A percentile compares a stretch with the other conserved stretches of the same genome.
Evolutionary conservation across 1,140 invertebrate genomes (phyloP).

Genomic region (Centruroides sculpturatus): DNA sequence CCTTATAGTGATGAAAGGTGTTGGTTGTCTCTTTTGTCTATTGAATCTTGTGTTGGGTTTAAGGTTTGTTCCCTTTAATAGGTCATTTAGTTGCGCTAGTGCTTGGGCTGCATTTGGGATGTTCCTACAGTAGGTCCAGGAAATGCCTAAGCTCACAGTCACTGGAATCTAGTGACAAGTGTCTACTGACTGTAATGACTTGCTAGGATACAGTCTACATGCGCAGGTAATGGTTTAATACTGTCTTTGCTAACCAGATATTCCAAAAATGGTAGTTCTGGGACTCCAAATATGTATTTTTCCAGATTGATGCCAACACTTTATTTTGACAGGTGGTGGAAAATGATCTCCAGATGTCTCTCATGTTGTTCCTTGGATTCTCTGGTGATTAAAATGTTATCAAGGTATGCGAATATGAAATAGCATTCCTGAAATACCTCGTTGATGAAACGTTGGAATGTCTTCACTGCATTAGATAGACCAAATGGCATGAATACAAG

Average conservation of each 20-base stretch:
- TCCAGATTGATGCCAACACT: conserved; percentile 23
- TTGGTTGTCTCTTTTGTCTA: conserved; percentile 8
- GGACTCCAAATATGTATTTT: conserved; percentile 8
- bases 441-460: conserved; percentile 6
- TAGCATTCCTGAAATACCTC: neutral
- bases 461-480: neutral
- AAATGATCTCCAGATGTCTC: conserved; percentile 24
- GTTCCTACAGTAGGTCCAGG: conserved; percentile 27
- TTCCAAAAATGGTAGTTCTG: conserved; percentile 6
- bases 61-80: neutral
- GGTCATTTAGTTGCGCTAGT: conserved; percentile 5
- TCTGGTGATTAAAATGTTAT: conserved; percentile 30
- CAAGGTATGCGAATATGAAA: conserved; percentile 1
- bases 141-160: conserved; percentile 23
- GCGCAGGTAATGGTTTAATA: conserved; percentile 1
- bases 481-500: conserved; percentile 1
- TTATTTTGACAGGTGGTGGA: conserved; percentile 22
- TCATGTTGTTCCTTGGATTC: conserved; percentile 24
- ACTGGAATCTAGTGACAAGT: conserved; percentile 1
- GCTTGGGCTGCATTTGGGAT: conserved; percentile 21
- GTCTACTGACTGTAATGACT: no score
- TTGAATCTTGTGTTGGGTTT: neutral
- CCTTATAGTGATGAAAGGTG: conserved; percentile 25
- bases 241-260: neutral
- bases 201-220: conserved; percentile 1